A percentile compares a stretch with the other conserved stretches of the same genome.
phyloP scores from a whole-genome alignment of 2,113 vertebrate genomes.

The Notothenia coriiceps region DNA sequence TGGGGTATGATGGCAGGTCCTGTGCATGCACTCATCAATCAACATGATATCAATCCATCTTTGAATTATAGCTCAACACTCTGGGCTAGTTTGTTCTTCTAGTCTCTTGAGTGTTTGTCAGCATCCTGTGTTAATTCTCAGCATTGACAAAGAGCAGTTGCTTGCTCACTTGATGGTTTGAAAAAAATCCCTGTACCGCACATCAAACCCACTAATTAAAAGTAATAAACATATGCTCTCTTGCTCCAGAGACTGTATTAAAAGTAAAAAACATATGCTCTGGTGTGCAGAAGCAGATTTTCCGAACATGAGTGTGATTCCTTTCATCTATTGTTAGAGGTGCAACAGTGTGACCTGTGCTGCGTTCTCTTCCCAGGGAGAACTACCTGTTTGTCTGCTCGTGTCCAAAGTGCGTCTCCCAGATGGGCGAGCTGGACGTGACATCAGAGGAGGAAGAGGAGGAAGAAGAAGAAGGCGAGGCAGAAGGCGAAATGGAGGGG shows the following conservation, averaged over 20 bases:
- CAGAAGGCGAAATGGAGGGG: constrained; percentile 89
- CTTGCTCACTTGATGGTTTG: constrained; percentile 8
- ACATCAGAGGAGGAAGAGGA: constrained; percentile 97
- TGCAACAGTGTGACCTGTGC: constrained; percentile 30
- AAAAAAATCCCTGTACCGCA: neutral
- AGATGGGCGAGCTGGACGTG: constrained; percentile 90
- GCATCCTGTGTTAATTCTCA: constrained; percentile 8
- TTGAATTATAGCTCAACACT: constrained; percentile 38
- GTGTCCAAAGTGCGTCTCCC: constrained; percentile 93
- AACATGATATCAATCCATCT: constrained; percentile 33
- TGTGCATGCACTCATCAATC: constrained; percentile 54
- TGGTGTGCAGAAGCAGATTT: neutral
- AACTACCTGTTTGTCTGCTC: constrained; percentile 98
- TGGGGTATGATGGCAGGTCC: neutral
- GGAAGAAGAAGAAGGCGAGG: constrained; percentile 87
- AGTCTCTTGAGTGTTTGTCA: constrained; percentile 28
- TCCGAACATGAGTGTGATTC: constrained; percentile 7
- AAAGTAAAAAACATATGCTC: neutral
- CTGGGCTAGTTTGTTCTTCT: neutral
- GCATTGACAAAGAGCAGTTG: neutral
- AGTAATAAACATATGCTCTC: constrained; percentile 6
- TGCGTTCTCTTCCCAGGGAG: constrained; percentile 85
- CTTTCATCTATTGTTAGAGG: constrained; percentile 16
- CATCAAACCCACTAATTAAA: constrained; percentile 23
- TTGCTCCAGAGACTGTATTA: no score